A percentile compares a stretch with the other conserved stretches of the same genome.
Conservation (phyloP, 2,888 invertebrate species). For the Amphipyra berbera region DNA sequence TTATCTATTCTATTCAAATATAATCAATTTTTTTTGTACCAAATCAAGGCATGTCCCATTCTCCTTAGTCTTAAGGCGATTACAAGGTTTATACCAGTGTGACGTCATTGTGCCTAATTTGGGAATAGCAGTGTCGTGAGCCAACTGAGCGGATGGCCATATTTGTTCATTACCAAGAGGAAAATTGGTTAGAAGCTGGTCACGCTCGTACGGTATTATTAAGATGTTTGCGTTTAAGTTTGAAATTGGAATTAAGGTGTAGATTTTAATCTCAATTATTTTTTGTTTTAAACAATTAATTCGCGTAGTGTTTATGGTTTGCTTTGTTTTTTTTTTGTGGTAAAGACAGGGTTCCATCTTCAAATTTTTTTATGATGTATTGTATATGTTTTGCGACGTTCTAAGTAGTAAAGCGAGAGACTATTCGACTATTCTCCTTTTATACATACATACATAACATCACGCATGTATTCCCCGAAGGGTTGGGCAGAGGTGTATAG, state of each 20-base stretch:
- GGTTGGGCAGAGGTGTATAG: too few relatives aligned
- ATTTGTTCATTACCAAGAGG: conserved; percentile 61
- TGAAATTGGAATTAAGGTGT: background rate
- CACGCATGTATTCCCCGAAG: too few relatives aligned
- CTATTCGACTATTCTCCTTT: too few relatives aligned
- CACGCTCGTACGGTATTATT: conserved; percentile 21
- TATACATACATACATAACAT: too few relatives aligned
- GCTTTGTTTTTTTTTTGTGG: too few relatives aligned
- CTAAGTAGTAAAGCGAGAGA: too few relatives aligned
- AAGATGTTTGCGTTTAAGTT: conserved; percentile 7
- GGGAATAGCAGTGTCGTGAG: conserved; percentile 44
- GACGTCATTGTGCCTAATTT: conserved; percentile 61
- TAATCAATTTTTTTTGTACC: conserved; percentile 6
- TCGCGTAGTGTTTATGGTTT: background rate
- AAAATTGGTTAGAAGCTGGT: conserved; percentile 39
- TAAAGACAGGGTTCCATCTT: too few relatives aligned
- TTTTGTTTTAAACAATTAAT: background rate
- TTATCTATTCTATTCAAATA: conserved; percentile 1
- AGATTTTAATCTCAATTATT: background rate
- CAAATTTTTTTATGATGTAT: too few relatives aligned
- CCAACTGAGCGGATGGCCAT: conserved; percentile 49
- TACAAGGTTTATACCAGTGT: conserved; percentile 27
- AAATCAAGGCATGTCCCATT: conserved; percentile 10
- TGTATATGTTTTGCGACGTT: too few relatives aligned
- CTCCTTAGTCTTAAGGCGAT: conserved; percentile 16